Evolutionary conservation across 2,113 vertebrate genomes (phyloP).

Genomic region (Pyrgilauda ruficollis): DNA sequence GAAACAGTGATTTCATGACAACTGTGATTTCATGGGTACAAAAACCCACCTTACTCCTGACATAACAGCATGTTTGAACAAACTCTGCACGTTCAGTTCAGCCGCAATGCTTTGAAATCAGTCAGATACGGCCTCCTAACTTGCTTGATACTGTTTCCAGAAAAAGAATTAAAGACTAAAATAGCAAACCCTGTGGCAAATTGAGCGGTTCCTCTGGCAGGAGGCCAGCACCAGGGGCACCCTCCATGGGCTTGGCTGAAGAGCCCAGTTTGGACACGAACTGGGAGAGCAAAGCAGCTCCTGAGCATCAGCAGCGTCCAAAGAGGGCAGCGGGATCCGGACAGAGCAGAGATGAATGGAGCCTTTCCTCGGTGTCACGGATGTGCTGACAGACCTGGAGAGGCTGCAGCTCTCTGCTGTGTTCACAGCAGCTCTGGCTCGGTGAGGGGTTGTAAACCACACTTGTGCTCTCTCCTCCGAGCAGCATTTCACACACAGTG

Average conservation of each 20-base stretch:
- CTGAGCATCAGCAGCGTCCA: rapidly evolving
- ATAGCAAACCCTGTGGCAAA: constrained; percentile 33
- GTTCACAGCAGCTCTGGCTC: not conserved
- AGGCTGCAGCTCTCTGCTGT: not conserved
- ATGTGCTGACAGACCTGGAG: constrained; percentile 30
- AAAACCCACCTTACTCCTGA: not conserved
- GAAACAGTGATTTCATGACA: not conserved
- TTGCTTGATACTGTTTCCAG: not conserved
- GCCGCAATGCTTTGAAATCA: not conserved
- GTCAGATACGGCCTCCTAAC: not conserved
- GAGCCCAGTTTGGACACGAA: not conserved
- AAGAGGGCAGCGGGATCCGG: not conserved
- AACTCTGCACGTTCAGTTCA: not conserved
- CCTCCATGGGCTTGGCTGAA: rapidly evolving
- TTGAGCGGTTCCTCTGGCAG: not conserved
- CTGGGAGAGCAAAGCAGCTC: not conserved
- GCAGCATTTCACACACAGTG: not conserved
- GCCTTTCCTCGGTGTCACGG: not conserved
- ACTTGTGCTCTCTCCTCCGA: not conserved
- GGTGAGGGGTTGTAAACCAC: not conserved
- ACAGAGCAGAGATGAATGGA: not conserved
- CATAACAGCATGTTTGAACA: not conserved
- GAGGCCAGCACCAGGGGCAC: not conserved
- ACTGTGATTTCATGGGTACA: not conserved
- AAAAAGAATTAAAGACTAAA: not conserved